phyloP scores from a whole-genome alignment of 2,888 invertebrate species.

The Apotomis capreana region DNA sequence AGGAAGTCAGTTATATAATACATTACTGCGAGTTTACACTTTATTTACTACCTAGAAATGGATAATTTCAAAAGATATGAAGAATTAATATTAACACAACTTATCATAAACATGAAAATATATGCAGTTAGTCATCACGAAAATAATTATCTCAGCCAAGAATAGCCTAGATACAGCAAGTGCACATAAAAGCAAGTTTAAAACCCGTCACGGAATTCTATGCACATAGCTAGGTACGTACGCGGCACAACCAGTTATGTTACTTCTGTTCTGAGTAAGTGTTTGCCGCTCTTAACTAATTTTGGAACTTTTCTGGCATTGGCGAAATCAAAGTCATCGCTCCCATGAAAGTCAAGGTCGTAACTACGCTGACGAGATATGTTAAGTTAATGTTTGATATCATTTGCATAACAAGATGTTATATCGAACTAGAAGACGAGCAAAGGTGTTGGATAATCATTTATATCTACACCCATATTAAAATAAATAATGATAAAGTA shows the following conservation, averaged over 20 bases:
- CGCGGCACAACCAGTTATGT: conserved; percentile 22
- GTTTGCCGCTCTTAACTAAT: conserved; percentile 19
- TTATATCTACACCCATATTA: background rate
- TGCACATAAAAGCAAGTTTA: conserved; percentile 4
- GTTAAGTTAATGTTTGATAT: conserved; percentile 3
- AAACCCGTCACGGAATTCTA: conserved; percentile 1
- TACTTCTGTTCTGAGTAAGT: conserved; percentile 9
- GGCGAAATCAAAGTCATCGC: conserved; percentile 21
- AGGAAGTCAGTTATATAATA: too few relatives aligned
- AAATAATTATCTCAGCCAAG: background rate
- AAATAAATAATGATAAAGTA: too few relatives aligned
- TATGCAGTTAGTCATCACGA: background rate
- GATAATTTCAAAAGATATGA: too few relatives aligned
- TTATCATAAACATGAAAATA: background rate
- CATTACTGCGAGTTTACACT: too few relatives aligned
- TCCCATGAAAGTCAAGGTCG: conserved; percentile 36
- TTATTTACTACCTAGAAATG: too few relatives aligned
- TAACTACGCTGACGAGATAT: conserved; percentile 5
- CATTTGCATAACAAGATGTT: conserved; percentile 28
- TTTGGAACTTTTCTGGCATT: conserved; percentile 28
- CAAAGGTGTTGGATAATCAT: conserved; percentile 1
- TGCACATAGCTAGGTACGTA: background rate
- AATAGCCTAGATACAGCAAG: conserved; percentile 3
- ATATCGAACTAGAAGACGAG: background rate
- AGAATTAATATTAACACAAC: too few relatives aligned